Evolutionary conservation across 2,888 invertebrate species (phyloP).

Genomic region (Deroplatys truncata): DNA sequence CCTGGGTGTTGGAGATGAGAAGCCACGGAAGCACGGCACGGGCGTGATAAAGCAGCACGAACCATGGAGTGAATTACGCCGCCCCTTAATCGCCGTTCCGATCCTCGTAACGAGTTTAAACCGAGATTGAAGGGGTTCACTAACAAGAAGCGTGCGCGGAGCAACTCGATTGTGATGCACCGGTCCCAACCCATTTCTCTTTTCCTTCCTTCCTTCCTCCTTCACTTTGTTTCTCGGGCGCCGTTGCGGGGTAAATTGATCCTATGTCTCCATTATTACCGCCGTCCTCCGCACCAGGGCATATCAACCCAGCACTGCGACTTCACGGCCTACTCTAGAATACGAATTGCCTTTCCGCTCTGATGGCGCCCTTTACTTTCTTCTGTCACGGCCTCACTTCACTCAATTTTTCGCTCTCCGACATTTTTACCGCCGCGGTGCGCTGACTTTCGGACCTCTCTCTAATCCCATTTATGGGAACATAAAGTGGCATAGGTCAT

Average conservation of each 20-base stretch:
- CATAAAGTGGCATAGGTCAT: background rate
- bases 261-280: conserved; percentile 17
- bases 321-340: conserved; percentile 8
- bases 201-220: background rate
- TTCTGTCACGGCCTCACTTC: background rate
- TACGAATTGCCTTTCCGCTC: conserved; percentile 14
- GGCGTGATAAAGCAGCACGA: background rate
- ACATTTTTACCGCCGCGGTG: background rate
- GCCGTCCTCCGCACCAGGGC: background rate
- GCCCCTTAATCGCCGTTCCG: background rate
- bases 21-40: background rate
- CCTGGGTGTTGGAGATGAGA: background rate
- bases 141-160: background rate
- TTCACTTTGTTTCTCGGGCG: background rate
- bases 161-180: background rate
- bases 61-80: background rate
- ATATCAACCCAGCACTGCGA: background rate
- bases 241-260: conserved; percentile 8
- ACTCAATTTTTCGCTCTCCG: background rate
- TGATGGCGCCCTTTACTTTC: conserved; percentile 9
- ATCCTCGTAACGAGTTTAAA: background rate
- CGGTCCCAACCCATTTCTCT: background rate
- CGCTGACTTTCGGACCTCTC: background rate
- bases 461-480: background rate
- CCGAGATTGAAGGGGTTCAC: background rate